Evolutionary conservation across 2,113 vertebrate genomes (phyloP), one percentile per base, ranked within the genome.

Genomic region (Chaetura pelagica): DNA sequence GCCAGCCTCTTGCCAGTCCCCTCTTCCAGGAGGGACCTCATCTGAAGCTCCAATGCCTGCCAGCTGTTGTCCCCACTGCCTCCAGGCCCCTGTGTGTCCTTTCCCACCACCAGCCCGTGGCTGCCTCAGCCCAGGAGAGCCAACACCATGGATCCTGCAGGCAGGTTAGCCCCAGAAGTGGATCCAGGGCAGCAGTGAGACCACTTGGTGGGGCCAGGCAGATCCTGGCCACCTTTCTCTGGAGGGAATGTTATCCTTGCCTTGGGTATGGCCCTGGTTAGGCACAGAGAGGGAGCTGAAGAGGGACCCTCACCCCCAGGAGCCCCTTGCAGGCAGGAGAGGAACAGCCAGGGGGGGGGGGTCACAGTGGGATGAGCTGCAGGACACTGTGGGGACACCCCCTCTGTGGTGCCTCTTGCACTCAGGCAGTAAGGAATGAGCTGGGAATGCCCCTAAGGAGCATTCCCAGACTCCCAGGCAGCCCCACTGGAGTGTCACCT

Each of bases 341-440:
- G 40, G 32, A 62, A 82, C 20, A 59, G 5, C 18, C 23, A 71
- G 61, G 74, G 15, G 10, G 32, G n/a, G 19, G 66, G 7, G 32
- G 35, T 1, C 5, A 3, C 51, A 49, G 21, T 8, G 4, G 49
- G 40, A 61, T 57, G 49, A 87, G 24, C 55, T 90, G 26, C 35
- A 78, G 66, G 42, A 75, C 61, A 95, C 42, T 1, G 1, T 1
- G 24, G 24, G 16, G 34, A 10, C 24, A 34, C 8, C 3, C 11
- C 40, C 34, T 48, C 46, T 4, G 1, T 20, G 40, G 11, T 7
- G 11, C 6, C 14, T 12, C 62, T 35, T 32, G 40, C 2, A 3
- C 79, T 19, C 0, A 1, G 40, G 44, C 48, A 63, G 16, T 0
- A 1, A 58, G 18, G 21, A 34, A 59, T 32, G 63, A 86, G 48